These are phyloP conservation scores for Ornithoptera priamus DNA, from an alignment of 2,888 invertebrate genomes.

Conservation along the genomic window DNA sequence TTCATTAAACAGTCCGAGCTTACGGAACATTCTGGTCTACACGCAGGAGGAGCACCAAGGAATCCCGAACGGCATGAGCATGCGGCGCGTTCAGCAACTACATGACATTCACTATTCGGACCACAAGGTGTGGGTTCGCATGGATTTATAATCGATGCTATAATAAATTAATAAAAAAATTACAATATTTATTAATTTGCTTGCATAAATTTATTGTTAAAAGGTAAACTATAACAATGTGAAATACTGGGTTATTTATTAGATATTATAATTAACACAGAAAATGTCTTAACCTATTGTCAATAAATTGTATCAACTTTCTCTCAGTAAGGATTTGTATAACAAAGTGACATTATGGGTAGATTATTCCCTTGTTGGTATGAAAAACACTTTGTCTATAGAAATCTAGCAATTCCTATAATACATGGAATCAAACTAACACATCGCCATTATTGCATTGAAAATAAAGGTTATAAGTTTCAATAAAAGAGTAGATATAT, in stretches of 20 bases:
- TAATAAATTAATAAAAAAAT: slow-evolving; percentile 22
- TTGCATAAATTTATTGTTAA: background rate
- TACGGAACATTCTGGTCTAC: slow-evolving; percentile 87
- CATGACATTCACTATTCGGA: slow-evolving; percentile 86
- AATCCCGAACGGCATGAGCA: slow-evolving; percentile 87
- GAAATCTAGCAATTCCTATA: background rate
- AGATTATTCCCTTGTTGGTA: background rate
- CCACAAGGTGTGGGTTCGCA: slow-evolving; percentile 89
- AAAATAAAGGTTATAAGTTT: too few relatives aligned
- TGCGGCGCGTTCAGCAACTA: slow-evolving; percentile 84
- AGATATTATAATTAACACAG: too few relatives aligned
- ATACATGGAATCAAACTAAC: too few relatives aligned
- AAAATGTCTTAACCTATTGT: too few relatives aligned
- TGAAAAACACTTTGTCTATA: background rate
- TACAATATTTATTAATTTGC: background rate
- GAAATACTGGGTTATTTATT: too few relatives aligned
- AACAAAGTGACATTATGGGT: background rate
- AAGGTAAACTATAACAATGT: background rate
- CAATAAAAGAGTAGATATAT: too few relatives aligned
- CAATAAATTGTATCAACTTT: too few relatives aligned
- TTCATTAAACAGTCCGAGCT: slow-evolving; percentile 87
- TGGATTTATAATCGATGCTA: slow-evolving; percentile 73
- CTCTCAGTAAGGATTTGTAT: background rate
- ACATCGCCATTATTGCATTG: too few relatives aligned
- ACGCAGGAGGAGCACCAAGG: slow-evolving; percentile 86